A percentile compares a stretch with the other conserved stretches of the same genome.
Evolutionary conservation across 2,888 invertebrate species (phyloP).

Genomic region (Nineta flava): DNA sequence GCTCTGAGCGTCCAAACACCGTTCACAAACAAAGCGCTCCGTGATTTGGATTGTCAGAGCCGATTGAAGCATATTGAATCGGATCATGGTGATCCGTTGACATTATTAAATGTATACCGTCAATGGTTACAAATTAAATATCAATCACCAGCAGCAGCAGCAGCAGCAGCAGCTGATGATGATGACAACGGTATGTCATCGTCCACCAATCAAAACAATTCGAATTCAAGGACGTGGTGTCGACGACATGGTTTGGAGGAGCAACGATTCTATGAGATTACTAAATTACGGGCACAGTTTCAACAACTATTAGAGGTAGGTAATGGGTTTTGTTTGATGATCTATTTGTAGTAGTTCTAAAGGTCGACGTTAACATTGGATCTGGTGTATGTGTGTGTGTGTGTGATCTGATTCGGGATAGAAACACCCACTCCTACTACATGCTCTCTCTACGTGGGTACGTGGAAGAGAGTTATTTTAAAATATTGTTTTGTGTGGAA

Average conservation of each 20-base stretch:
- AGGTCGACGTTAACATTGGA: too few relatives aligned
- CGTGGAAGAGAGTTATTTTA: too few relatives aligned
- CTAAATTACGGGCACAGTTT: conserved; percentile 82
- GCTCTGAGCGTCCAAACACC: conserved; percentile 88
- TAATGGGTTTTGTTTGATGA: too few relatives aligned
- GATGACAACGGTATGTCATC: too few relatives aligned
- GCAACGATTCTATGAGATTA: conserved; percentile 91
- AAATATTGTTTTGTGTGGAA: too few relatives aligned
- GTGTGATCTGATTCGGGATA: too few relatives aligned
- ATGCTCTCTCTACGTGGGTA: too few relatives aligned
- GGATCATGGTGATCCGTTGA: conserved; percentile 91
- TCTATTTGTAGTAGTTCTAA: too few relatives aligned
- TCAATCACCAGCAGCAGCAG: conserved; percentile 15
- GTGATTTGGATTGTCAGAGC: conserved; percentile 69
- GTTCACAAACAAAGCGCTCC: conserved; percentile 75
- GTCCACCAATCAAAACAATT: conserved; percentile 8
- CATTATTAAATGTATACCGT: conserved; percentile 70
- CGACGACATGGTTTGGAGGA: conserved; percentile 83
- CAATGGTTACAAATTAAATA: conserved; percentile 77
- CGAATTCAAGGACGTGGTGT: conserved; percentile 64
- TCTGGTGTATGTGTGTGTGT: too few relatives aligned
- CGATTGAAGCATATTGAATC: conserved; percentile 70
- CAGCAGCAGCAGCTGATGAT: too few relatives aligned
- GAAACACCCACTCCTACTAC: too few relatives aligned
- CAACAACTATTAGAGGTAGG: conserved; percentile 55